phyloP scores from a whole-genome alignment of 2,113 vertebrate species.

The Amphilophus citrinellus region DNA sequence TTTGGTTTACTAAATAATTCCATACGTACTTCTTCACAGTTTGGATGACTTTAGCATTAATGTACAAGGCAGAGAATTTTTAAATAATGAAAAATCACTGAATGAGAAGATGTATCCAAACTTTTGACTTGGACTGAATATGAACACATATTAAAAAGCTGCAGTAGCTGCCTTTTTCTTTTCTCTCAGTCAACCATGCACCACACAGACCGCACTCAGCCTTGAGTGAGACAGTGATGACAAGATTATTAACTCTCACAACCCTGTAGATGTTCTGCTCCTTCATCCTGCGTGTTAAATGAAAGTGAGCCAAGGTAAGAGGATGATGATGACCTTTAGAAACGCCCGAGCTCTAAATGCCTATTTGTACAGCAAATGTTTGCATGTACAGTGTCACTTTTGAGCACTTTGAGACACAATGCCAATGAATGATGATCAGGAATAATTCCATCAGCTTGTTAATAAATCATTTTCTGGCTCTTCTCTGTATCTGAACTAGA shows the following conservation, averaged over 20 bases:
- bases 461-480: conserved; percentile 73
- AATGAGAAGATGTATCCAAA: too few relatives aligned
- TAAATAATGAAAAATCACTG: too few relatives aligned
- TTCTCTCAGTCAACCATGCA: not conserved
- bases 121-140: not conserved
- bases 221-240: conserved; percentile 37
- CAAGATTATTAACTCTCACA: conserved; percentile 57
- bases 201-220: conserved; percentile 6
- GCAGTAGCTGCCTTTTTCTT: not conserved
- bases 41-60: too few relatives aligned
- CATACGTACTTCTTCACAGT: too few relatives aligned
- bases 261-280: conserved; percentile 33
- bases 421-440: conserved; percentile 69
- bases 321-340: conserved; percentile 50
- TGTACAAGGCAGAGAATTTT: too few relatives aligned
- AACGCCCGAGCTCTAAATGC: conserved; percentile 47
- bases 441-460: conserved; percentile 74
- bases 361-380: conserved; percentile 68
- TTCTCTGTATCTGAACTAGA: conserved; percentile 63
- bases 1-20: too few relatives aligned
- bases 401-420: conserved; percentile 63
- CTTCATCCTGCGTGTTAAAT: conserved; percentile 36
- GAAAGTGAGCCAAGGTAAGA: conserved; percentile 50
- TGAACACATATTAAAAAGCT: not conserved
- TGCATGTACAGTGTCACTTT: conserved; percentile 65